These are phyloP conservation scores for Aleiodes leptofemur DNA, from an alignment of 2,888 invertebrate genomes.

Conservation along the genomic window DNA sequence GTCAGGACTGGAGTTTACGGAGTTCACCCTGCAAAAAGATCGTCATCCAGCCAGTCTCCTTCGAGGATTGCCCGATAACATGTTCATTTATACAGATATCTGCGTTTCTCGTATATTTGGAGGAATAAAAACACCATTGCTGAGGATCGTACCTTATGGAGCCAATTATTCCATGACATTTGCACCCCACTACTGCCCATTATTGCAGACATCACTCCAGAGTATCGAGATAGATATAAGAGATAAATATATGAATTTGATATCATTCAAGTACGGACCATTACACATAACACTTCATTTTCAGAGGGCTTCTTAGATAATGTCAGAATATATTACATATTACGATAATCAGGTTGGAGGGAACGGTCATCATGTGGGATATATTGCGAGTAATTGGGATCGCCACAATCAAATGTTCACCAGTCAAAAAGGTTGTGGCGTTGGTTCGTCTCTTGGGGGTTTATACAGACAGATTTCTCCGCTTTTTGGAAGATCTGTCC, in stretches of 20 bases:
- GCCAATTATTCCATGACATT: background rate
- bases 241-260: background rate
- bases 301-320: background rate
- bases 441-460: too few relatives aligned
- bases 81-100: background rate
- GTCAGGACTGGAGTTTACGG: background rate
- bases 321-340: too few relatives aligned
- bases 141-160: background rate
- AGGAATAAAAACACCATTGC: background rate
- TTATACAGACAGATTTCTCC: too few relatives aligned
- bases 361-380: too few relatives aligned
- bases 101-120: background rate
- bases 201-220: background rate
- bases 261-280: conserved; percentile 20
- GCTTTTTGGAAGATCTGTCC: too few relatives aligned
- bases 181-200: background rate
- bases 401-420: too few relatives aligned
- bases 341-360: too few relatives aligned
- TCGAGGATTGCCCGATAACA: background rate
- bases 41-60: too few relatives aligned
- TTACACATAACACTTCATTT: conserved; percentile 21
- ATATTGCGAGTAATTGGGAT: too few relatives aligned
- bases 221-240: conserved; percentile 1
- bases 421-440: too few relatives aligned
- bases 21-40: too few relatives aligned